These are phyloP conservation scores for Podarcis siculus DNA, from an alignment of 2,797 vertebrate genomes.

Conservation along the genomic window DNA sequence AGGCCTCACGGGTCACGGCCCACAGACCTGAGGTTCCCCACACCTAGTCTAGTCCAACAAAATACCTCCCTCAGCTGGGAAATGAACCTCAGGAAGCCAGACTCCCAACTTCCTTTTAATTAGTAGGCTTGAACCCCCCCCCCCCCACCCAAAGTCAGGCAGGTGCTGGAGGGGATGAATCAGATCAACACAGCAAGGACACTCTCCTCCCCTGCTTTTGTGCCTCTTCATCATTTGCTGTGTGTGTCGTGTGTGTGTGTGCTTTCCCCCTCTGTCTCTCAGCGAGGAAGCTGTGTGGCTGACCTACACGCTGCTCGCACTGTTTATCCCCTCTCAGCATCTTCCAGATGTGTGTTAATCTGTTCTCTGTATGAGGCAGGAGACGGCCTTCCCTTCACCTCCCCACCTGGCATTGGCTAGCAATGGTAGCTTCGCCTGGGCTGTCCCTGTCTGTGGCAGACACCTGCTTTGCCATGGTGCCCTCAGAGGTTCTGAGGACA, in stretches of 20 bases:
- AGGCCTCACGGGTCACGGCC: too few relatives aligned
- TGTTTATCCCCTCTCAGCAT: conserved; percentile 1
- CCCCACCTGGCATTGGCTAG: background rate
- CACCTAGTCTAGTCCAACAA: background rate
- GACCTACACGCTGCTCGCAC: background rate
- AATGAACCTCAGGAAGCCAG: background rate
- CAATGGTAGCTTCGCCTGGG: background rate
- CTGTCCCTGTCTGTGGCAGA: background rate
- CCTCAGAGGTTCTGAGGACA: background rate
- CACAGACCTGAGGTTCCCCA: background rate
- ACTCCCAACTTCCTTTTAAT: background rate
- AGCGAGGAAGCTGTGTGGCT: background rate
- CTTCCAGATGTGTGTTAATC: conserved; percentile 15
- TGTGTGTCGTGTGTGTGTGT: background rate
- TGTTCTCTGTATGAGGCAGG: background rate
- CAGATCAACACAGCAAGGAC: too few relatives aligned
- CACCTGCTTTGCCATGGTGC: background rate
- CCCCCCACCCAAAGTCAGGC: background rate
- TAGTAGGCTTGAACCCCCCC: background rate
- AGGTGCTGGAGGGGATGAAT: background rate
- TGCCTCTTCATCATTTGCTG: background rate
- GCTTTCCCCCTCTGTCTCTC: background rate
- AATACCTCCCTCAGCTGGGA: background rate
- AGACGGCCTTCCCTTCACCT: background rate
- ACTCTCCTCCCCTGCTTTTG: background rate